These are phyloP conservation scores for Pseudochromis fuscus DNA, from an alignment of 2,797 vertebrate species.

Conservation along the genomic window DNA sequence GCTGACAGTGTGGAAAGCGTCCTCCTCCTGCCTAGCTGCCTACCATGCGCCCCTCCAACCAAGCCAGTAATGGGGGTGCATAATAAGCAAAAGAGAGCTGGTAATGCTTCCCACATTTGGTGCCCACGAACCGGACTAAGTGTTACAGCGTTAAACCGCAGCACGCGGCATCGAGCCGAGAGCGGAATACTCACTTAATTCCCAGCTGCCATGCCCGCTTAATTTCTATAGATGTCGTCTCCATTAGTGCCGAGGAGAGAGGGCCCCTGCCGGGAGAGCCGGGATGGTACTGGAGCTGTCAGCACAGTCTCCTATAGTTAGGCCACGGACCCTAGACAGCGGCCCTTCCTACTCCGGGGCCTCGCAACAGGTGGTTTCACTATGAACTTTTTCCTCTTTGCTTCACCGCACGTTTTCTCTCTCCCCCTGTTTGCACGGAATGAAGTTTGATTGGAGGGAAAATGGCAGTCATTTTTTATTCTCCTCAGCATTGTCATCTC, in stretches of 20 bases:
- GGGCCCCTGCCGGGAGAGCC: slow-evolving; percentile 28
- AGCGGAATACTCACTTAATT: slow-evolving; percentile 69
- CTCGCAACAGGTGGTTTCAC: slow-evolving; percentile 65
- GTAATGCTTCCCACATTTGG: slow-evolving; percentile 79
- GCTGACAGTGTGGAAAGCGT: slow-evolving; percentile 71
- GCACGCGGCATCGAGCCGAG: slow-evolving; percentile 37
- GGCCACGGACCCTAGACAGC: slow-evolving; percentile 8
- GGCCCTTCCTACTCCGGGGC: slow-evolving; percentile 1
- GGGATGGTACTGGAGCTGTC: slow-evolving; percentile 66
- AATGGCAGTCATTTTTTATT: slow-evolving; percentile 38
- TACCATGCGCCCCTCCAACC: slow-evolving; percentile 43
- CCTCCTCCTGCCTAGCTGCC: slow-evolving; percentile 32
- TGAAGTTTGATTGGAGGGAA: slow-evolving; percentile 57
- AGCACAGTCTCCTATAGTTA: slow-evolving; percentile 45
- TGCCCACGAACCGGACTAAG: slow-evolving; percentile 67
- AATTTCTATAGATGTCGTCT: slow-evolving; percentile 70
- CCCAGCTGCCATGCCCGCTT: slow-evolving; percentile 61
- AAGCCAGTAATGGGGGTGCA: slow-evolving; percentile 59
- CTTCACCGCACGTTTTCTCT: slow-evolving; percentile 3
- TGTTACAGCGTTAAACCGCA: slow-evolving; percentile 74
- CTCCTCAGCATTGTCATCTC: slow-evolving; percentile 38
- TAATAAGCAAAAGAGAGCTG: slow-evolving; percentile 45
- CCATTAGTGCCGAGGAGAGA: slow-evolving; percentile 46
- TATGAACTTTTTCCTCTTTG: slow-evolving; percentile 34
- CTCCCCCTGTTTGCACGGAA: slow-evolving; percentile 19